Evolutionary conservation across 2,888 invertebrate species (phyloP).

Genomic region (Andrena marginata): DNA sequence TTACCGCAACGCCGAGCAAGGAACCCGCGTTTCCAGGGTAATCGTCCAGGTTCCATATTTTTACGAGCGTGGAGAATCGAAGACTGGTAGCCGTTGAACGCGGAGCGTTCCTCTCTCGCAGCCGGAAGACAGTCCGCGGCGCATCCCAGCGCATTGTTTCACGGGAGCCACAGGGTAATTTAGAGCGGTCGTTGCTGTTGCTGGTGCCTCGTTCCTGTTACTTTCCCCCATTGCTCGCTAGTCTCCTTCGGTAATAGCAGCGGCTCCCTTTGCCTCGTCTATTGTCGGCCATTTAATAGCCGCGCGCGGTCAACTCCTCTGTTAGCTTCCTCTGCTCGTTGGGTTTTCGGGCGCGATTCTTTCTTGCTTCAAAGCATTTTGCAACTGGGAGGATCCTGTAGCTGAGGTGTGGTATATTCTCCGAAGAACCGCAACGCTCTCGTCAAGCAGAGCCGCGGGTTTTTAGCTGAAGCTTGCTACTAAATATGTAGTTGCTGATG

Average conservation of each 20-base stretch:
- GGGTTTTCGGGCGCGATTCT: background rate
- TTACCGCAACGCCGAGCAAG: constrained; percentile 25
- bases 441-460: background rate
- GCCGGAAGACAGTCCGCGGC: constrained; percentile 58
- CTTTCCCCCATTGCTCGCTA: constrained; percentile 32
- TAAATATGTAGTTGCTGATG: background rate
- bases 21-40: constrained; percentile 51
- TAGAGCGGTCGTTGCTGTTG: constrained; percentile 52
- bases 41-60: constrained; percentile 38
- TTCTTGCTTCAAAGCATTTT: background rate
- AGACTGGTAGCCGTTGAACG: background rate
- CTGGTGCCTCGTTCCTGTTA: constrained; percentile 38
- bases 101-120: constrained; percentile 40
- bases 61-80: constrained; percentile 23
- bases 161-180: constrained; percentile 52
- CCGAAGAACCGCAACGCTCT: too few relatives aligned
- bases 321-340: constrained; percentile 14
- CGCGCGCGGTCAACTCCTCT: constrained; percentile 36
- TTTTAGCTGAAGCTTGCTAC: background rate
- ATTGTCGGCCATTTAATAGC: constrained; percentile 47
- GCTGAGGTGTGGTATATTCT: background rate
- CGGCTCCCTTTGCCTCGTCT: constrained; percentile 15
- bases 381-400: background rate
- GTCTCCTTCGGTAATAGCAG: constrained; percentile 52
- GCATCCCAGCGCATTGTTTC: constrained; percentile 63